These are phyloP conservation scores for Ceyx melanurus DNA, from an alignment of 2,113 vertebrate species.

Conservation along the genomic window DNA sequence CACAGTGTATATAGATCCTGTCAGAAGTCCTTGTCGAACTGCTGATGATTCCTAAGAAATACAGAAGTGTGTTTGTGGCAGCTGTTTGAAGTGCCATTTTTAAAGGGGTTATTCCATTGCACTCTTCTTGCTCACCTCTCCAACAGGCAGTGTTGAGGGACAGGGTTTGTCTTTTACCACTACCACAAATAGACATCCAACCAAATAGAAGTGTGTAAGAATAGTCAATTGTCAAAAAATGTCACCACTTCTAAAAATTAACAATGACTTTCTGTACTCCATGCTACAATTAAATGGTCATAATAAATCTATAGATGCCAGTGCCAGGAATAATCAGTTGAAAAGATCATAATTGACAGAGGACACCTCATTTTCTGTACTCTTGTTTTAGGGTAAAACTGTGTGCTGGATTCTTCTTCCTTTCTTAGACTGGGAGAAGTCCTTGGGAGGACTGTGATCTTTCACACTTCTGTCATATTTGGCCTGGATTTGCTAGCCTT, in stretches of 20 bases:
- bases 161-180: conserved; percentile 13
- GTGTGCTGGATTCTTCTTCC: neutral
- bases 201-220: conserved; percentile 6
- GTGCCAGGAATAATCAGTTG: conserved; percentile 46
- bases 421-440: neutral
- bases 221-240: conserved; percentile 54
- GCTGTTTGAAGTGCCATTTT: neutral
- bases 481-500: neutral
- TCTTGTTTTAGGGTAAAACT: conserved; percentile 22
- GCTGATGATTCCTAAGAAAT: neutral
- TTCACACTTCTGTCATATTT: conserved; percentile 29
- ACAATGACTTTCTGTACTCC: conserved; percentile 55
- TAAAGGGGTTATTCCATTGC: neutral
- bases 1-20: neutral
- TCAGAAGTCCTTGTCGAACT: neutral
- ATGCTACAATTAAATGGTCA: conserved; percentile 69
- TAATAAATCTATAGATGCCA: conserved; percentile 57
- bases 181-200: neutral
- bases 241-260: conserved; percentile 50
- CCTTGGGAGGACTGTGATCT: neutral
- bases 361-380: conserved; percentile 12
- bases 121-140: neutral
- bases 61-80: neutral
- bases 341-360: conserved; percentile 36
- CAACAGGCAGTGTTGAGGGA: neutral